Evolutionary conservation across 2,888 invertebrate species (phyloP), one percentile per base, ranked within the genome.

Genomic region (Aphodius granarius): DNA sequence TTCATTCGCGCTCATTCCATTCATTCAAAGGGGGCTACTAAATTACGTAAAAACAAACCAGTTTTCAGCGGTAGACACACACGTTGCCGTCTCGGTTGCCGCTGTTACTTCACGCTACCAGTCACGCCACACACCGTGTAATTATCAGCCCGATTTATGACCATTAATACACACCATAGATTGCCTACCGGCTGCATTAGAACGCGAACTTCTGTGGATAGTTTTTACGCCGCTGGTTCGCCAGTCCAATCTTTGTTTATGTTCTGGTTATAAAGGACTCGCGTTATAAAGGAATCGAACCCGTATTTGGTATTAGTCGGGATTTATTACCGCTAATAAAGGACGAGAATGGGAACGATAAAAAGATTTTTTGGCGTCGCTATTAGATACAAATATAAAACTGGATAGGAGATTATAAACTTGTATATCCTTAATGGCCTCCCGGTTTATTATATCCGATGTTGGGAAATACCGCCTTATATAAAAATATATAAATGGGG

Each of bases 391-490:
- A 82, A 84, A 84, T 86, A 85, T 85, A 85, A 86, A 85, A 85
- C 84, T 84, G 83, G 82, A 83, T 43, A 1, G 68, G 68, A 85
- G 86, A 87, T 87, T 87, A 87, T 86, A 86, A 86, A 86, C 85
- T 87, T 86, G 86, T 86, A n/a, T n/a, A 86, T 86, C 85, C 86
- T 87, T 87, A 87, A 87, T 86, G 85, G 87, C 85, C 4, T n/a
- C n/a, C 82, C 85, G 86, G 81, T 86, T 87, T 86, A 86, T 86
- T 85, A 43, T 43, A 43, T 43, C 84, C 84, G 85, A 85, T 85
- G 85, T 84, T 84, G 86, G 68, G 68, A 68, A 68, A 68, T 68
- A 85, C 83, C 86, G 84, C 85, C 85, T 86, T 83, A 83, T 84
- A 85, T 84, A 84, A 83, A 84, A 85, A 84, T 84, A 83, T 80